phyloP scores from a whole-genome alignment of 2,797 vertebrate species.

The Megaceryle alcyon region DNA sequence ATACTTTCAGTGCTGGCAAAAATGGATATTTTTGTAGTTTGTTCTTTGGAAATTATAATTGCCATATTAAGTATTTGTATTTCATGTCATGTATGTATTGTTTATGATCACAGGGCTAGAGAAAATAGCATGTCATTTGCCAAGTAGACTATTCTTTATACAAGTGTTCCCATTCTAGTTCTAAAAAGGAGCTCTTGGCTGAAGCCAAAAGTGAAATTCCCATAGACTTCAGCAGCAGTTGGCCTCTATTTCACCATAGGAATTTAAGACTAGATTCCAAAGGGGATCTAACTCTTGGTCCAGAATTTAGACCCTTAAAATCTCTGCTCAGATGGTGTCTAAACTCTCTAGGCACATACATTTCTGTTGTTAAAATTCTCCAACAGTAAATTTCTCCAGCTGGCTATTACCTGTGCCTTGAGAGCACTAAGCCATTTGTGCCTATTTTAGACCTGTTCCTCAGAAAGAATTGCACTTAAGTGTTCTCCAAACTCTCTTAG shows the following conservation, averaged over 20 bases:
- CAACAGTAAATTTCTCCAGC: not conserved
- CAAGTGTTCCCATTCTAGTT: not conserved
- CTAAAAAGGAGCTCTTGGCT: not conserved
- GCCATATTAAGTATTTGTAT: not conserved
- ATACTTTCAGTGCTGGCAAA: not conserved
- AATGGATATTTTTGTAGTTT: not conserved
- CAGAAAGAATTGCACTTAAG: not conserved
- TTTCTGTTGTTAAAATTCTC: not conserved
- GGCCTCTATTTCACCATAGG: slow-evolving; percentile 1
- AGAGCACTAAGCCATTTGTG: not conserved
- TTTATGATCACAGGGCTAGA: not conserved
- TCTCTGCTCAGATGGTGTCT: not conserved
- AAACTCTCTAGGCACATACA: not conserved
- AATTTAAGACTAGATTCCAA: not conserved
- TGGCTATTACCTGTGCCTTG: not conserved
- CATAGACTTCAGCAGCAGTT: slow-evolving; percentile 1
- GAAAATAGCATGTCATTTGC: not conserved
- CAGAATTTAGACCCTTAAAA: slow-evolving; percentile 11
- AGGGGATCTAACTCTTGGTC: not conserved
- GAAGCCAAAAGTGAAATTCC: slow-evolving; percentile 10
- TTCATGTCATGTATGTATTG: not conserved
- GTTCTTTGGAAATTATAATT: not conserved
- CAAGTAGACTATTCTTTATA: not conserved
- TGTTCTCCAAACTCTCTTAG: not conserved
- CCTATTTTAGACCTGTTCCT: not conserved